Evolutionary conservation across 2,797 vertebrate genomes (phyloP).

Genomic region (Leptodactylus fallax): DNA sequence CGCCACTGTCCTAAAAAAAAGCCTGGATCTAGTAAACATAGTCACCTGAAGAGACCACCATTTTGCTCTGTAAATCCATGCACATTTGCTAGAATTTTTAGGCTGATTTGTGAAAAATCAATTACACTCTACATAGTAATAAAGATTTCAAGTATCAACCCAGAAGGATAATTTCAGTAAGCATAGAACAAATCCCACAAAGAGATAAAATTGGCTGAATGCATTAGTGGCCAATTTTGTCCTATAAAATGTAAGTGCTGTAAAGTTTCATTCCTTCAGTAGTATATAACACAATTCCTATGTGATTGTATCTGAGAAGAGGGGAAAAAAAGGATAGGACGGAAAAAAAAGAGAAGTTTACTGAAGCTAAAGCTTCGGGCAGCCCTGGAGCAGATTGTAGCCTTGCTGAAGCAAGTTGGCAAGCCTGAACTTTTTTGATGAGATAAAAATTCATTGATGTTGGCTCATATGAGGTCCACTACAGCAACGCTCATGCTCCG

Average conservation of each 20-base stretch:
- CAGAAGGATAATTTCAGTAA: not conserved
- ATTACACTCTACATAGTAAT: not conserved
- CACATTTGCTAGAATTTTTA: not conserved
- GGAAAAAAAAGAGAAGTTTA: constrained; percentile 64
- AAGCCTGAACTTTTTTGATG: constrained; percentile 79
- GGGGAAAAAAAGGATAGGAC: constrained; percentile 40
- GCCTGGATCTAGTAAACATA: too few relatives aligned
- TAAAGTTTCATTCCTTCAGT: constrained; percentile 38
- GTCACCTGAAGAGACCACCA: not conserved
- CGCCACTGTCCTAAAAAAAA: not conserved
- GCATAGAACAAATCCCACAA: not conserved
- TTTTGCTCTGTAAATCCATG: not conserved
- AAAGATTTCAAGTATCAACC: not conserved
- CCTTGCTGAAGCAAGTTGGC: constrained; percentile 75
- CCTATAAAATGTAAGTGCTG: not conserved
- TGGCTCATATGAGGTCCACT: constrained; percentile 74
- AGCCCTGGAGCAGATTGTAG: constrained; percentile 72
- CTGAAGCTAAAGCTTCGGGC: constrained; percentile 74
- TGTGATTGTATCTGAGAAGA: constrained; percentile 63
- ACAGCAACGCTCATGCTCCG: constrained; percentile 77
- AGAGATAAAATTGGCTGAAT: not conserved
- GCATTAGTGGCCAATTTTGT: constrained; percentile 4
- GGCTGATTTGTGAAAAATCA: not conserved
- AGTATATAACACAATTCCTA: constrained; percentile 40
- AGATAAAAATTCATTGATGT: constrained; percentile 82